Conservation (phyloP, 2,113 vertebrate genomes). For the Cyanocitta stelleri region DNA sequence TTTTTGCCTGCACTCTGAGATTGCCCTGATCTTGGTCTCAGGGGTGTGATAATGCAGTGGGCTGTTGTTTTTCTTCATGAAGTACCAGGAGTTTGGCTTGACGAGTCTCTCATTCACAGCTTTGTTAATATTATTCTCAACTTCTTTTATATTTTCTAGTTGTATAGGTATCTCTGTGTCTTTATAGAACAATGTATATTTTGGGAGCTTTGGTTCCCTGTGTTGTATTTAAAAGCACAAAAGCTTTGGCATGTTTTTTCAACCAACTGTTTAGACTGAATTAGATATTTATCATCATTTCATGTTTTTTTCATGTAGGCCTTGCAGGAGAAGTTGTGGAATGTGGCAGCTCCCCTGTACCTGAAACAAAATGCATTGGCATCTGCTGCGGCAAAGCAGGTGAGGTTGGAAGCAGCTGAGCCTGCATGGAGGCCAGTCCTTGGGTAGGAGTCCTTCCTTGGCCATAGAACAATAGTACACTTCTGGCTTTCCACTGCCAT, state of each 20-base stretch:
- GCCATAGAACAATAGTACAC: accelerated
- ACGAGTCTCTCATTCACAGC: neutral
- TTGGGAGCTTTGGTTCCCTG: neutral
- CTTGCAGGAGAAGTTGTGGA: slow-evolving; percentile 94
- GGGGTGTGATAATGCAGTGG: neutral
- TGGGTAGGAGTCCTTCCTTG: neutral
- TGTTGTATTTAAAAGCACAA: neutral
- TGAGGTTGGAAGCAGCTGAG: slow-evolving; percentile 27
- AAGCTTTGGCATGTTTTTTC: neutral
- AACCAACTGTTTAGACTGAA: neutral
- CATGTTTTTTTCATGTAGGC: slow-evolving; percentile 68
- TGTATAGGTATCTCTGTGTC: neutral
- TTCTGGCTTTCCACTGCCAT: neutral
- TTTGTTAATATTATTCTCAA: neutral
- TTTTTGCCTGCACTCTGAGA: neutral
- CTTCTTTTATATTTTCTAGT: neutral
- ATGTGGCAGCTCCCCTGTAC: slow-evolving; percentile 89
- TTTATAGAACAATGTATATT: neutral
- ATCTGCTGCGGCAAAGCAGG: slow-evolving; percentile 88
- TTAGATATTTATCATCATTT: neutral
- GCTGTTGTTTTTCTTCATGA: neutral
- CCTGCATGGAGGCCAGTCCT: neutral
- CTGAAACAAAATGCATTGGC: slow-evolving; percentile 89
- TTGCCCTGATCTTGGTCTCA: neutral
- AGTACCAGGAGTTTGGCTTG: neutral